These are phyloP conservation scores for Philaethria dido DNA, from an alignment of 2,888 invertebrate species.

Conservation along the genomic window DNA sequence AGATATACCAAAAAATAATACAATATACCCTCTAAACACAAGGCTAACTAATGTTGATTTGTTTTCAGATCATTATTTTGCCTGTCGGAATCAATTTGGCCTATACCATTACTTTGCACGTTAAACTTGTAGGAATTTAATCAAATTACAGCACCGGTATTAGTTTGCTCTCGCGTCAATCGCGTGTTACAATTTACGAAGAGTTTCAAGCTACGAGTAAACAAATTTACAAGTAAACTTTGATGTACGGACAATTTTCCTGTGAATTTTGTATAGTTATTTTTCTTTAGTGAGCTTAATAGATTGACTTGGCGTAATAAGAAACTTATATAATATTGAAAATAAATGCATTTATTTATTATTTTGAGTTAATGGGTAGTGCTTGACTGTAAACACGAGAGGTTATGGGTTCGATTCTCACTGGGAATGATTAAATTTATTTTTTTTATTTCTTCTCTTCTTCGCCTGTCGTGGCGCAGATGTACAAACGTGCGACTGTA, in stretches of 20 bases:
- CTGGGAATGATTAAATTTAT: too few species aligned
- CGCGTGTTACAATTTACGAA: slow-evolving; percentile 42
- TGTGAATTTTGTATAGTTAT: slow-evolving; percentile 23
- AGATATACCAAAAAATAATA: too few species aligned
- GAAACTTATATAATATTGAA: background rate
- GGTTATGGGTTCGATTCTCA: too few species aligned
- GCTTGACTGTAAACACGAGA: too few species aligned
- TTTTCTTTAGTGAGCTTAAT: slow-evolving; percentile 14
- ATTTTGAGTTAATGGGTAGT: too few species aligned
- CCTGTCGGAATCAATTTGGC: slow-evolving; percentile 53
- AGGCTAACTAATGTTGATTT: slow-evolving; percentile 52
- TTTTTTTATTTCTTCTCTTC: too few species aligned
- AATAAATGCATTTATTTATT: too few species aligned
- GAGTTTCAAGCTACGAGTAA: slow-evolving; percentile 32
- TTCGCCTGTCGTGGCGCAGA: too few species aligned
- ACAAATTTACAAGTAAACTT: slow-evolving; percentile 37
- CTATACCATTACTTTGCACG: slow-evolving; percentile 50
- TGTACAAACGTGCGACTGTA: too few species aligned
- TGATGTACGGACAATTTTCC: slow-evolving; percentile 29
- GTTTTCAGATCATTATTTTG: slow-evolving; percentile 55
- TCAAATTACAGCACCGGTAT: slow-evolving; percentile 46
- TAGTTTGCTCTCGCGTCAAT: slow-evolving; percentile 47
- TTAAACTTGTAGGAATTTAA: slow-evolving; percentile 47
- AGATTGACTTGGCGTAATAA: slow-evolving; percentile 12
- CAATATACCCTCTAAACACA: slow-evolving; percentile 33